A percentile compares a stretch with the other conserved stretches of the same genome.
These are phyloP conservation scores for Sciurus niger DNA, from an alignment of 2,113 vertebrate species.

Conservation along the genomic window DNA sequence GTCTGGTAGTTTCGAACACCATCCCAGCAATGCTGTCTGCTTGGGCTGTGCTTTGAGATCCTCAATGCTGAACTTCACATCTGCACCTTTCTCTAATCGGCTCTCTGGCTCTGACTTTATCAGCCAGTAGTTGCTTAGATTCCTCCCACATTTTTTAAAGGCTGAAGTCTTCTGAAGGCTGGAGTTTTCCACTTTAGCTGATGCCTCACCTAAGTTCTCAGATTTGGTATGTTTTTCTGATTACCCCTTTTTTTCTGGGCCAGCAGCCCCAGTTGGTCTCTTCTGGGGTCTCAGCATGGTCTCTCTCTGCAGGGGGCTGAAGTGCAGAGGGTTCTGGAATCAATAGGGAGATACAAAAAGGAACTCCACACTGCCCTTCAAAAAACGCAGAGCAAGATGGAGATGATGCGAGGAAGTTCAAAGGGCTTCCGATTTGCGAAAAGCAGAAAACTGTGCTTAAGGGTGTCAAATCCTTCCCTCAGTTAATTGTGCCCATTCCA, in stretches of 20 bases:
- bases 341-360: neutral
- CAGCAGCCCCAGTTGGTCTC: slow-evolving; percentile 42
- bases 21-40: slow-evolving; percentile 96
- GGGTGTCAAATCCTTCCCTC: neutral
- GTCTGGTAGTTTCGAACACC: slow-evolving; percentile 98
- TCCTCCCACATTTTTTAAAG: too few relatives aligned
- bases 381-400: neutral
- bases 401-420: neutral
- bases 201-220: too few relatives aligned
- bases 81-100: slow-evolving; percentile 53
- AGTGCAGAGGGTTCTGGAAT: neutral
- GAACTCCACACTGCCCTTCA: neutral
- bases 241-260: slow-evolving; percentile 84
- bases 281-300: slow-evolving; percentile 73
- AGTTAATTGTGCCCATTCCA: neutral
- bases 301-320: neutral
- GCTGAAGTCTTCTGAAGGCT: too few relatives aligned
- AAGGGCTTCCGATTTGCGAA: neutral
- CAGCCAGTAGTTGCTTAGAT: too few relatives aligned
- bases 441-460: neutral
- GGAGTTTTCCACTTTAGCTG: too few relatives aligned
- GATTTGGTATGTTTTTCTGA: slow-evolving; percentile 74
- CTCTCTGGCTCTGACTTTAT: too few relatives aligned
- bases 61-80: slow-evolving; percentile 95
- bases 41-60: slow-evolving; percentile 94